These are phyloP conservation scores for Tenthredo livida DNA, from an alignment of 2,888 invertebrate species.

Conservation along the genomic window DNA sequence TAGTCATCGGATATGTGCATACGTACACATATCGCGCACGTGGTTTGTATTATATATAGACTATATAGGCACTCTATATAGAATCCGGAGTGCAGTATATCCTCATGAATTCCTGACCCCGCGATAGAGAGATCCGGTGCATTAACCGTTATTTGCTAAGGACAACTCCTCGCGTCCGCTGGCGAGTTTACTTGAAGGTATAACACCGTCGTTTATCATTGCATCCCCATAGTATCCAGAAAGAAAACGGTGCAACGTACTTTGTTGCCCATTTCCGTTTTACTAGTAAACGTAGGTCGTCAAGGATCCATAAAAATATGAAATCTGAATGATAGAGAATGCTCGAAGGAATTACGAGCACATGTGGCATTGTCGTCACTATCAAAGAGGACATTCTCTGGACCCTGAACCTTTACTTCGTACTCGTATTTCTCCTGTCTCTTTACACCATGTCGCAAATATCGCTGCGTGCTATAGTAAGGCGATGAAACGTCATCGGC, in stretches of 20 bases:
- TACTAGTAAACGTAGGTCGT: not conserved
- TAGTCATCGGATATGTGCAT: not conserved
- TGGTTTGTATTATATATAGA: not conserved
- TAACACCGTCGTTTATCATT: not conserved
- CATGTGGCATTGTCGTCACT: not conserved
- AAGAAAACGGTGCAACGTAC: not conserved
- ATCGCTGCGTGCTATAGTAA: not conserved
- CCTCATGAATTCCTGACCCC: slow-evolving; percentile 39
- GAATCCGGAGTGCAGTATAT: not conserved
- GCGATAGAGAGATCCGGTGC: slow-evolving; percentile 32
- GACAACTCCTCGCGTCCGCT: not conserved
- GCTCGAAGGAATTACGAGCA: not conserved
- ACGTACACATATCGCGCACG: not conserved
- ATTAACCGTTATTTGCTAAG: slow-evolving; percentile 43
- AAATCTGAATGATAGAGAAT: not conserved
- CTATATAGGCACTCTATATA: not conserved
- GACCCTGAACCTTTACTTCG: not conserved
- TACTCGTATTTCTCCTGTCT: too few relatives aligned
- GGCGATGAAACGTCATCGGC: slow-evolving; percentile 28
- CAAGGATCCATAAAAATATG: not conserved
- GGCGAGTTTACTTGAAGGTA: not conserved
- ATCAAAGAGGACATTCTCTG: not conserved
- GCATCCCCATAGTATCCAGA: not conserved
- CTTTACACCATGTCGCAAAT: not conserved
- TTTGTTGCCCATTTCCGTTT: not conserved